Evolutionary conservation across 1,140 invertebrate species (phyloP).

Genomic region (Nautilus pompilius): DNA sequence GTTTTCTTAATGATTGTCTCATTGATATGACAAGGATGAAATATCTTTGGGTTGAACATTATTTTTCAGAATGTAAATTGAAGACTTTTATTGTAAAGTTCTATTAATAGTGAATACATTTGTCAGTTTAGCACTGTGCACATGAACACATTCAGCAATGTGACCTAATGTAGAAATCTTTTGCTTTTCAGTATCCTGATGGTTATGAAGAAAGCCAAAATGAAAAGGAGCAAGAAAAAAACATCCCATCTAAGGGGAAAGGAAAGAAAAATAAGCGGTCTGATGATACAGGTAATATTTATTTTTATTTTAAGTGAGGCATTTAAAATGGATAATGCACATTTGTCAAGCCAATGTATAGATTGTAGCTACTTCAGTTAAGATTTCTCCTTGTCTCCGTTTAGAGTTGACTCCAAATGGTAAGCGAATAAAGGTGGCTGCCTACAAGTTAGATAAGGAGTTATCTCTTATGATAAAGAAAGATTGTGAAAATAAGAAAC

Average conservation of each 20-base stretch:
- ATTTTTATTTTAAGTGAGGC: background rate
- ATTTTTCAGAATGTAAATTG: too few relatives aligned
- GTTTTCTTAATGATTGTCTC: too few relatives aligned
- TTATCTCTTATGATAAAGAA: conserved; percentile 60
- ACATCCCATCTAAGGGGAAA: conserved; percentile 14
- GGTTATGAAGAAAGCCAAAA: conserved; percentile 71
- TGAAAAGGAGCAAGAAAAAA: conserved; percentile 40
- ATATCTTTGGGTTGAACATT: too few relatives aligned
- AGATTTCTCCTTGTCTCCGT: too few relatives aligned
- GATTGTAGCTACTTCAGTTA: too few relatives aligned
- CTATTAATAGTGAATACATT: too few relatives aligned
- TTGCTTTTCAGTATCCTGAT: conserved; percentile 71
- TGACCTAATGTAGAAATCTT: too few relatives aligned
- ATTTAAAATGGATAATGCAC: background rate
- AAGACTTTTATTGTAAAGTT: too few relatives aligned
- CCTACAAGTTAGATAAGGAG: conserved; percentile 57
- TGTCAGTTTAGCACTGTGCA: too few relatives aligned
- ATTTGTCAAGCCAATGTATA: conserved; percentile 3
- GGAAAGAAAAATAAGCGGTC: conserved; percentile 20
- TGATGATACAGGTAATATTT: conserved; percentile 23
- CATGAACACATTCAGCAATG: too few relatives aligned
- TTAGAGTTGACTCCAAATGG: conserved; percentile 18
- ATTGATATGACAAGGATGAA: too few relatives aligned
- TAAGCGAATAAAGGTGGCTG: conserved; percentile 57
- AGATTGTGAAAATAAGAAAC: conserved; percentile 65